Base-by-base conservation (phyloP, 53 echinoderm and acorn worm genomes). In the Paracentrotus lividus region DNA sequence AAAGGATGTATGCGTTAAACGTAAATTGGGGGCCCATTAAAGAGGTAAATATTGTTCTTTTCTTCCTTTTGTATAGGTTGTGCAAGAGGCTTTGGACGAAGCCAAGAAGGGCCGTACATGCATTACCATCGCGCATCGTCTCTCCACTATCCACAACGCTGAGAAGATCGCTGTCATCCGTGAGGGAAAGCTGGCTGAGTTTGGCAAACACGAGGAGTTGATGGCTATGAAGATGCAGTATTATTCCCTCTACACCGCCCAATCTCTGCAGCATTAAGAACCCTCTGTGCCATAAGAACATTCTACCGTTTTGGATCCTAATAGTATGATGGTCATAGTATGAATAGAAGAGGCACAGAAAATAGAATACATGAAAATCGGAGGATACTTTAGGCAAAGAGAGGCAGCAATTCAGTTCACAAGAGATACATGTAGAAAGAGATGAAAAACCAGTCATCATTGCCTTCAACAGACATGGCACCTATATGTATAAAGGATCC, bases 31-130 rank as follows among this genome's bases (percentile, higher is more conserved):
- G n/a, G n/a, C n/a, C n/a, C n/a, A n/a, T n/a, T n/a, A 59, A 5
- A 23, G 59, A 23, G 10, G 31, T 29, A 6, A 18, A 24, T 49
- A 18, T 57, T 59, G 2, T 7, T 6, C 26, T 7, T 8, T 1
- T 69, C 1, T 88, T 59, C 64, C 55, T n/a, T 44, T 81, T 0
- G 54, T 86, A 14, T 87, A 97, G 95, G 94, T 95, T 45, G 97
- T 97, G 13, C 97, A 97, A 91, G 97, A 94, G 23, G 97, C 97
- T 14, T 43, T 97, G 51, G 95, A 95, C 58, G 91, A 96, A 69
- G 98, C 98, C 94, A 98, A 97, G 93, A 97, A 96, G 88, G 98
- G 98, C 23, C 96, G 98, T 15, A 98, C 98, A 36, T 98, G 98
- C 90, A 98, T 98, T 95, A 97, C 97, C 93, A 98, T 98, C 45